These are phyloP conservation scores for Amaurobius ferox DNA, from an alignment of 2,888 invertebrate species.

Conservation along the genomic window DNA sequence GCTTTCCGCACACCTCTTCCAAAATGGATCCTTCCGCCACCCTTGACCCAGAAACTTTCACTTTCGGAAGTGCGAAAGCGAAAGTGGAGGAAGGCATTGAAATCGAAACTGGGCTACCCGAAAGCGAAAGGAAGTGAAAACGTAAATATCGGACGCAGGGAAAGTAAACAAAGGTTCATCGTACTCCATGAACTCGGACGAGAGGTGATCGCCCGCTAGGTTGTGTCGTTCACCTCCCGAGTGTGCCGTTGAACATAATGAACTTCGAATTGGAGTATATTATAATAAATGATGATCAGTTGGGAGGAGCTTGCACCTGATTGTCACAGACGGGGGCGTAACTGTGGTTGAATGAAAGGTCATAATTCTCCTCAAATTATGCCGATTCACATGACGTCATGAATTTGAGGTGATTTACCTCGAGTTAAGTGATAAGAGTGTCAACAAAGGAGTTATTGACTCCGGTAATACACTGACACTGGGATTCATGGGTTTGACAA, in stretches of 20 bases:
- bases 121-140: neutral
- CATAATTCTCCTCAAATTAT: too few relatives aligned
- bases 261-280: neutral
- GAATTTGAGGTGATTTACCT: too few relatives aligned
- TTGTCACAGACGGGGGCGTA: neutral
- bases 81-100: neutral
- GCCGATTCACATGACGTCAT: too few relatives aligned
- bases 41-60: constrained; percentile 12
- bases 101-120: neutral
- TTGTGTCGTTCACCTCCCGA: neutral
- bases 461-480: too few relatives aligned
- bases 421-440: too few relatives aligned
- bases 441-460: too few relatives aligned
- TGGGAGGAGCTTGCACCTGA: neutral
- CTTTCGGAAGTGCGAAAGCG: neutral
- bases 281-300: constrained; percentile 11
- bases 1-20: neutral
- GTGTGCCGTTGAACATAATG: neutral
- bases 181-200: neutral
- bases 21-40: neutral
- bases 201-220: neutral
- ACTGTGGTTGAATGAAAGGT: too few relatives aligned
- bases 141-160: too few relatives aligned
- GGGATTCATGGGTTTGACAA: too few relatives aligned
- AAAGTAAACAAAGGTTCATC: too few relatives aligned